Percentiles rank a stretch among this genome's conserved stretches.
These are phyloP conservation scores for Todus mexicanus DNA, from an alignment of 2,797 vertebrate genomes.

Conservation along the genomic window DNA sequence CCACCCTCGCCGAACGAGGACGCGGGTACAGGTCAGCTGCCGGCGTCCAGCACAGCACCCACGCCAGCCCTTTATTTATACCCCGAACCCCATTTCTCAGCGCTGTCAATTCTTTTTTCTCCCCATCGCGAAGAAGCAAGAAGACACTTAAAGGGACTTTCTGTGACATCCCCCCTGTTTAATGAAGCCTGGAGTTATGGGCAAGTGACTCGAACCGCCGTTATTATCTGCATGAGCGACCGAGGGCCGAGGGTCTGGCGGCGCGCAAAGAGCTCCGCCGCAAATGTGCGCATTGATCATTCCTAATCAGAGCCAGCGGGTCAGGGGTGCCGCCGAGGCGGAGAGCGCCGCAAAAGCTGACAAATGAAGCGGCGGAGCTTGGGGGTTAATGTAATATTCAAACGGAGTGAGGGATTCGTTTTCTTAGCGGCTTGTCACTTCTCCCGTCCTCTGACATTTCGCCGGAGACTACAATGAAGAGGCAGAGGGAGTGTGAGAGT, in stretches of 20 bases:
- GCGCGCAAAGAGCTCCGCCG: slow-evolving; percentile 71
- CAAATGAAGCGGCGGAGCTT: slow-evolving; percentile 67
- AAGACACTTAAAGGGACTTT: slow-evolving; percentile 74
- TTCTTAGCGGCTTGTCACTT: slow-evolving; percentile 60
- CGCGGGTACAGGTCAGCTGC: neutral
- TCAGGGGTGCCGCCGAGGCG: slow-evolving; percentile 66
- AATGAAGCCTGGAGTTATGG: slow-evolving; percentile 82
- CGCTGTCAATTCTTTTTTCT: slow-evolving; percentile 31
- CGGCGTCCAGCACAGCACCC: neutral
- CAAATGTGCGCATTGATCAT: slow-evolving; percentile 83
- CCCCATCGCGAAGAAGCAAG: neutral
- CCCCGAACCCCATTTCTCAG: slow-evolving; percentile 48
- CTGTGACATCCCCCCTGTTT: slow-evolving; percentile 78
- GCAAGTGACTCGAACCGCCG: slow-evolving; percentile 78
- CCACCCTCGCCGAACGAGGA: neutral
- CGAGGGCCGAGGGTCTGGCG: slow-evolving; percentile 75
- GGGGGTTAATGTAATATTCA: slow-evolving; percentile 71
- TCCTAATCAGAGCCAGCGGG: slow-evolving; percentile 76
- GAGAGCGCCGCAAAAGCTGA: slow-evolving; percentile 71
- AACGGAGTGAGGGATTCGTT: slow-evolving; percentile 64
- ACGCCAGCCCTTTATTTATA: slow-evolving; percentile 40
- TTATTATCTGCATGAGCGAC: slow-evolving; percentile 84
- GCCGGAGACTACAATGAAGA: neutral
- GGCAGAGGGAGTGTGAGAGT: neutral
- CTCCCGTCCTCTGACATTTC: slow-evolving; percentile 34